Evolutionary conservation across 2,888 invertebrate species (phyloP), one percentile per base, ranked within the genome.

Genomic region (Gari tellinella): DNA sequence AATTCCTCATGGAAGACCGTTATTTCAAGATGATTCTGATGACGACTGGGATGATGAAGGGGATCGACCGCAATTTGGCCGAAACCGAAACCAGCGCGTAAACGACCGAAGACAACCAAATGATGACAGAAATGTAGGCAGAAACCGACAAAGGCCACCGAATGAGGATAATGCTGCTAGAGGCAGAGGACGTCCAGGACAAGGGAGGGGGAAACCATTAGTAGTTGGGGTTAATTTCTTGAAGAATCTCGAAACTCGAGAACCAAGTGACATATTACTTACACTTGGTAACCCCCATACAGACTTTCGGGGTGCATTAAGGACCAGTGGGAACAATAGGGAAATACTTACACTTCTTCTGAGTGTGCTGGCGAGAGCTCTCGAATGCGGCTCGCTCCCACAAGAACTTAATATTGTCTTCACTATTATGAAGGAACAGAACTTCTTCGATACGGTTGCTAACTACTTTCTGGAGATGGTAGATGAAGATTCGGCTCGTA

Each of bases 331-430:
- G 1, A 2, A 26, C 12, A 45, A 31, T 0, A 26, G 45, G 15
- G 57, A 41, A 2, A 17, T 25, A 17, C 8, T 17, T 12, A 15
- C 23, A 4, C 57, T 31, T 3, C 15, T 57, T 17, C 17, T 57
- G 12, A 14, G 26, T 15, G 72, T 80, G 0, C 43, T 83, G 15
- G 67, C 74, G 23, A 80, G 63, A 57, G 82, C 80, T 2, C 65
- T 72, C 26, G 49, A 40, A 4, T 81, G 76, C 25, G 60, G 60
- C 23, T 70, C 75, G 1, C 43, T 48, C 8, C 68, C 76, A 12
- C 48, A 60, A 45, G 55, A 56, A 12, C 46, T 80, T n/a, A 61
- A 64, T 10, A 57, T 45, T 12, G n/a, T 69, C 21, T 46, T 62
- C 63, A 60, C 62, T 60, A 67, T 77, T 10, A 69, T 75, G n/a